Conservation (phyloP, 1,140 invertebrate genomes). For the Pogonognathellus flavescens region DNA sequence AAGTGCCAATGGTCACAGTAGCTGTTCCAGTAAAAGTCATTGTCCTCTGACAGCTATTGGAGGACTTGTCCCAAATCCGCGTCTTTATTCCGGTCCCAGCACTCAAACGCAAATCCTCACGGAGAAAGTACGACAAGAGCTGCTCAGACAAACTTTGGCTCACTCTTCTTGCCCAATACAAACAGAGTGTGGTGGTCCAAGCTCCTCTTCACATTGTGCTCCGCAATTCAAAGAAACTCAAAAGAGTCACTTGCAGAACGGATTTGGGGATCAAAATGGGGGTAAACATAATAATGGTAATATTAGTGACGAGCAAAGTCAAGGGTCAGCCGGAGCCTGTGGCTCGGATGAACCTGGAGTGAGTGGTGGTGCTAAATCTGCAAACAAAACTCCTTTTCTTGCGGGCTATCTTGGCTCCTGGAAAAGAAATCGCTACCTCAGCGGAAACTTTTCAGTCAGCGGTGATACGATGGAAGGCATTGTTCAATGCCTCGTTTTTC, state of each 20-base stretch:
- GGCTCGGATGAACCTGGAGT: constrained; percentile 1
- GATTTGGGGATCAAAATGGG: not conserved
- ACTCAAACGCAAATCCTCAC: constrained; percentile 5
- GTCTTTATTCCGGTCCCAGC: no score
- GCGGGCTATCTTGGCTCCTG: constrained; percentile 61
- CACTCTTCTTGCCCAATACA: not conserved
- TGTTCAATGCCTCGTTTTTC: constrained; percentile 90
- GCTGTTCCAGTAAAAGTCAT: not conserved
- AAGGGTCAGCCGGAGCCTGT: not conserved
- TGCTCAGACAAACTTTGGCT: not conserved
- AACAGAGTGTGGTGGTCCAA: not conserved
- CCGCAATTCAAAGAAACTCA: no score
- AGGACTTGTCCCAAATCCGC: not conserved
- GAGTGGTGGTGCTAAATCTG: constrained; percentile 22
- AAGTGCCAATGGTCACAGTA: not conserved
- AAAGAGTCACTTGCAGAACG: not conserved
- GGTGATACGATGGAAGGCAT: constrained; percentile 93
- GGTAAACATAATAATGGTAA: not conserved
- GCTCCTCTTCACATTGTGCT: not conserved
- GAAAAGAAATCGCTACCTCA: constrained; percentile 79
- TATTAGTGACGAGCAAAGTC: not conserved
- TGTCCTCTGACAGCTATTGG: constrained; percentile 1
- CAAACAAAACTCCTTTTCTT: constrained; percentile 37
- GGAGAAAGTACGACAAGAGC: constrained; percentile 3
- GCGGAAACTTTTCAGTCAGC: constrained; percentile 87